Base-by-base conservation (phyloP, 2,113 vertebrate genomes). In the Deroptyus accipitrinus region DNA sequence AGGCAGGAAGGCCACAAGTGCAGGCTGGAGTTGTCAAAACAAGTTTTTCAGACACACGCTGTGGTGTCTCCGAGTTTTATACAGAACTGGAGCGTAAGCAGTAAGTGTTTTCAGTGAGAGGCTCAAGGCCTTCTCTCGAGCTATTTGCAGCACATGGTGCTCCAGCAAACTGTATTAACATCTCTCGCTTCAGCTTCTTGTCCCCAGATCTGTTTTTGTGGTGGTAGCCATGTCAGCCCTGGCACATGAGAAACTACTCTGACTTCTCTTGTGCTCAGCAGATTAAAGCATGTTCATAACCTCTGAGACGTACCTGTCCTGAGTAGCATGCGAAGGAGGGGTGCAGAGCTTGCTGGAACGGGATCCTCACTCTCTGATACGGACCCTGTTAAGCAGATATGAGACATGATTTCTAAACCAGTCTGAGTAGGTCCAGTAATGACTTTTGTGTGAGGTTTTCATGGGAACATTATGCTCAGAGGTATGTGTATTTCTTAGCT, bases 241-340 rank as follows among this genome's bases (percentile, higher is more conserved):
- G 27, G 70, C 48, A 18, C n/a, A 20, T 63, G 48, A 73, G 70
- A 74, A 74, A 42, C 49, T 37, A 27, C 42, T 64, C 64, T 54
- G 80, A 57, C 64, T 77, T 77, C 13, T 41, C 3, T 52, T 27
- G 54, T 69, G 75, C 59, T 73, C 37, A 51, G 88, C 64, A 64
- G n/a, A 54, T 49, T 30, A 44, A 69, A 69, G 61, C 16, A 5
- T 25, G 11, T 61, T 54, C n/a, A 16, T 46, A 39, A 28, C 28
- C 25, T 6, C 23, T 23, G 25, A 7, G 49, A 88, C 74, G 5
- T 63, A 98, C 98, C 97, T 97, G 98, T 75, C 90, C 87, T 12
- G 97, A 83, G 44, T 94, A 97, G 82, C 96, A 97, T 19, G 97
- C 92, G 20, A 97, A 73, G 51, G 94, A 88, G 24, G 97, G 96